A percentile compares a stretch with the other conserved stretches of the same genome.
Evolutionary conservation across 2,797 vertebrate species (phyloP).

Genomic region (Crax fasciolata): DNA sequence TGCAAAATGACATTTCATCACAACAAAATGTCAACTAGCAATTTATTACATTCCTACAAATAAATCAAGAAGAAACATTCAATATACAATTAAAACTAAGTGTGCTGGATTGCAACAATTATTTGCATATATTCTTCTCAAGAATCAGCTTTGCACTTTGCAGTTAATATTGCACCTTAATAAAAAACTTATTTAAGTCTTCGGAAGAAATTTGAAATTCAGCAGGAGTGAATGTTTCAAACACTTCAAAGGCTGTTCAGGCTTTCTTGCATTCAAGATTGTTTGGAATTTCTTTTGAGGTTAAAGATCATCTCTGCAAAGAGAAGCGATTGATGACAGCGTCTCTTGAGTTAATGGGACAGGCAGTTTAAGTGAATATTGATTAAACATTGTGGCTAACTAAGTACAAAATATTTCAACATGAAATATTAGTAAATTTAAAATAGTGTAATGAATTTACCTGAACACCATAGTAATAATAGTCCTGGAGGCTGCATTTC

Average conservation of each 20-base stretch:
- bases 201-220: slow-evolving; percentile 8
- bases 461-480: neutral
- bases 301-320: slow-evolving; percentile 18
- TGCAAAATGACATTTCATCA: slow-evolving; percentile 4
- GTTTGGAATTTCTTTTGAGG: neutral
- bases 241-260: neutral
- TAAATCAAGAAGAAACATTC: slow-evolving; percentile 27
- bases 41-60: slow-evolving; percentile 50
- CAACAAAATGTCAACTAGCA: slow-evolving; percentile 35
- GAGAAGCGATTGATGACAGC: neutral
- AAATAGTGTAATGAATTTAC: neutral
- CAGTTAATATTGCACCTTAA: neutral
- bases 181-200: slow-evolving; percentile 4
- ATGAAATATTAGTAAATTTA: neutral
- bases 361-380: slow-evolving; percentile 20
- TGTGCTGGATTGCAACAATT: slow-evolving; percentile 21
- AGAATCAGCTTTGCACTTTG: slow-evolving; percentile 1
- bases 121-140: slow-evolving; percentile 34
- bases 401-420: neutral
- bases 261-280: neutral
- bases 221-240: neutral
- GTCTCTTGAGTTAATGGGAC: neutral
- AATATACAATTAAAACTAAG: neutral
- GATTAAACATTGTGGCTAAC: neutral
- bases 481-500: neutral